Evolutionary conservation across 37 sponge, comb jelly and placozoan species (phyloP), one percentile per base, ranked within the genome.

Genomic region (Petrosia ficiformis): DNA sequence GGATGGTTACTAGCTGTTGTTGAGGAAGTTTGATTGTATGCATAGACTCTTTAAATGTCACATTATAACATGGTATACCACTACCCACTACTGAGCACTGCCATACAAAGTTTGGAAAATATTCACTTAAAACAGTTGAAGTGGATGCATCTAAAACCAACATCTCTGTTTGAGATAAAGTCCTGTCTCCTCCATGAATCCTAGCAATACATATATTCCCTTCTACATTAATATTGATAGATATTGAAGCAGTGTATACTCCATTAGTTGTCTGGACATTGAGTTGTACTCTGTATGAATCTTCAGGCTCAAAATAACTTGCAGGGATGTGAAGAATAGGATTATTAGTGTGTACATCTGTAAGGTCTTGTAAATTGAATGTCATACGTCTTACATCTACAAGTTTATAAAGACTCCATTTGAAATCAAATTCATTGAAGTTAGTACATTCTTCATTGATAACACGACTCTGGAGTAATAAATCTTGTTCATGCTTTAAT

Each of bases 41-140:
- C 14, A 5, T 22, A 1, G 70, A 75, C 3, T 52, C 39, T n/a
- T 19, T 25, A 26, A 37, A 65, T 30, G 16, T 37, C 14, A 79
- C 59, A 43, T 88, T 88, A 42, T 84, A 89, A 52, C 89, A 89
- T 0, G 89, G 78, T 19, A 56, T 67, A 68, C 6, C 69, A 73
- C 44, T 74, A 2, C 29, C 39, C 25, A 38, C 71, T 31, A 71
- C 70, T 26, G 11, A 11, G 33, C 88, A 87, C 25, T 36, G 71
- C 88, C 88, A 87, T 10, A 39, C 36, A 67, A 77, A 77, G 14
- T 19, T 59, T 54, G 39, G 2, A 34, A 35, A 44, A 21, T 70
- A 31, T 25, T 24, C 16, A 48, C 38, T 21, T 31, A 42, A 57
- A 25, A 54, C 19, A 8, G 42, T 30, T 0, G 90, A 84, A 8